Base-by-base conservation (phyloP, 2,113 vertebrate genomes). In the Carettochelys insculpta region DNA sequence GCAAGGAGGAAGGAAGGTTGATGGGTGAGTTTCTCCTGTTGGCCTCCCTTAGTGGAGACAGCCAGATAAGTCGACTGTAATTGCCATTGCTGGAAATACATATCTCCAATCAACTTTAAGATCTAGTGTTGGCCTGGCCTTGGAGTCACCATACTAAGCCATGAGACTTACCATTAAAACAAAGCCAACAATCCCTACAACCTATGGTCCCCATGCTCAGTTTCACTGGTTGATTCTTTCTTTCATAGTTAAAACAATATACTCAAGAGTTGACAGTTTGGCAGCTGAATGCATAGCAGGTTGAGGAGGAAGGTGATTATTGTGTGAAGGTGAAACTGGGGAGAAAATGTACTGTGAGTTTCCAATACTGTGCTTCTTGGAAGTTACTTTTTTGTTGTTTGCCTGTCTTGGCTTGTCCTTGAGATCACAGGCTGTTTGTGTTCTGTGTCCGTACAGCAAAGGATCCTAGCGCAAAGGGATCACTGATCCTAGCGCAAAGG, bases 301-400 rank as follows among this genome's bases (percentile, higher is more conserved):
- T 77, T 82, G 88, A n/a, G n/a, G n/a, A n/a, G 13, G 58, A 1
- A 4, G 76, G 82, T 76, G 14, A 12, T 61, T n/a, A 76, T 6
- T 50, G 16, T 65, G 43, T 4, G 13, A 71, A 17, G 6, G 41
- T 24, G 41, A 78, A 76, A 86, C 86, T 1, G 0, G 43, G 71
- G 92, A 87, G 8, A 90, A 90, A 82, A 81, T 4, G 48, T 34
- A 53, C 11, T 73, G 31, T 34, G 34, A 65, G 14, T 65, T 88
- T 53, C 56, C 50, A 22, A 3, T 3, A 10, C 61, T 61, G 34
- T 0, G 0, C 17, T 47, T 87, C 38, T 50, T 56, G 77, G 12
- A 83, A 95, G 25, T n/a, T 27, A 78, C 80, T 88, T 80, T 50
- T 31, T 3, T 92, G 90, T 91, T 73, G 80, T 38, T 25, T 47